A percentile compares a stretch with the other conserved stretches of the same genome.
Evolutionary conservation across 2,888 invertebrate genomes (phyloP).

Genomic region (Lasioglossum leucozonium): DNA sequence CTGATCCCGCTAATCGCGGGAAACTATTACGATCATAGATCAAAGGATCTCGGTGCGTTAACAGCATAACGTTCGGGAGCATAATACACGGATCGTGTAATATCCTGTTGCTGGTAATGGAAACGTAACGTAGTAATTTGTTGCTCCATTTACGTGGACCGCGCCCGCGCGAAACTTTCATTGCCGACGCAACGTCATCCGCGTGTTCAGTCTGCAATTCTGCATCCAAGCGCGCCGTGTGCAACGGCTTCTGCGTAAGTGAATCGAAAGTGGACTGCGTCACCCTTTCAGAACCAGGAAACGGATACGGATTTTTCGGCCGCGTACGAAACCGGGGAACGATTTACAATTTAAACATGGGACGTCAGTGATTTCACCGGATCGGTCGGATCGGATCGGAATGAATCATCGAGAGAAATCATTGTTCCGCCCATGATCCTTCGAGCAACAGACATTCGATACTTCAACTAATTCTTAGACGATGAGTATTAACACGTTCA

Average conservation of each 20-base stretch:
- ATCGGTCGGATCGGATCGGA: conserved; percentile 35
- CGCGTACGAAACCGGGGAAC: conserved; percentile 43
- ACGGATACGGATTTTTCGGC: conserved; percentile 41
- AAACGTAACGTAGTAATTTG: conserved; percentile 72
- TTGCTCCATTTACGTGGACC: conserved; percentile 74
- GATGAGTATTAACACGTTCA: not conserved
- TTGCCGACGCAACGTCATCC: conserved; percentile 12
- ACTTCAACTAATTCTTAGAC: not conserved
- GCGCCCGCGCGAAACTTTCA: conserved; percentile 70
- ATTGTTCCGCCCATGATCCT: conserved; percentile 29
- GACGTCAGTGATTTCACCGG: conserved; percentile 68
- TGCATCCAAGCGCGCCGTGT: conserved; percentile 4
- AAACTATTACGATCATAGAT: conserved; percentile 23
- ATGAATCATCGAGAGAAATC: conserved; percentile 73
- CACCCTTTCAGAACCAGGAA: conserved; percentile 33
- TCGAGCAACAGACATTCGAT: no score
- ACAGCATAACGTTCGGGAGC: conserved; percentile 30
- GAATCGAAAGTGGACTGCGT: conserved; percentile 47
- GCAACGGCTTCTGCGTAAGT: conserved; percentile 2
- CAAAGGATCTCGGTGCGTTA: conserved; percentile 17
- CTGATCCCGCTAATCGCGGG: conserved; percentile 13
- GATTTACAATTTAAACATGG: conserved; percentile 69
- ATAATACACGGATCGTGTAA: conserved; percentile 62
- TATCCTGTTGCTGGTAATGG: conserved; percentile 60
- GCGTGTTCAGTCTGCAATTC: not conserved